phyloP scores from a whole-genome alignment of 2,113 vertebrate genomes.

The Phylloscopus whistleri region DNA sequence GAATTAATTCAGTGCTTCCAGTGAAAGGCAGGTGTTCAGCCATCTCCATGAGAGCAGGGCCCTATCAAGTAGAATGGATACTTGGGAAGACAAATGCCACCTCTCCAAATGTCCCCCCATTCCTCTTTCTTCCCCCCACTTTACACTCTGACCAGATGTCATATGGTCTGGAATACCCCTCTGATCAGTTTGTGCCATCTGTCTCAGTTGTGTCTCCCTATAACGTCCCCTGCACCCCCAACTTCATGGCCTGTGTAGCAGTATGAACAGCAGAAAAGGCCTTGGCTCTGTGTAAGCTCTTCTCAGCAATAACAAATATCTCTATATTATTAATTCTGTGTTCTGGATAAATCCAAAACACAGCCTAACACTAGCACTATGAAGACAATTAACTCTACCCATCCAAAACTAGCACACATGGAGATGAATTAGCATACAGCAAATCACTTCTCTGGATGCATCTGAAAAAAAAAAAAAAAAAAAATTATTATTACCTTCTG shows the following conservation, averaged over 20 bases:
- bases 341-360: neutral
- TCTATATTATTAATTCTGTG: neutral
- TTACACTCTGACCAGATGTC: neutral
- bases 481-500: neutral
- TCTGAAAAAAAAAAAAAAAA: neutral
- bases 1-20: neutral
- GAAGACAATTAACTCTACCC: neutral
- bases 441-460: neutral
- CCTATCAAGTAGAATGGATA: no score
- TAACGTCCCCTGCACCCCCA: rapidly evolving
- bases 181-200: neutral
- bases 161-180: neutral
- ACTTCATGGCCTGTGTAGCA: no score
- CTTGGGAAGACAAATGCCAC: neutral
- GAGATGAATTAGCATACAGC: neutral
- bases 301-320: neutral
- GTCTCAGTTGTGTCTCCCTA: no score
- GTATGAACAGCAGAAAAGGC: neutral
- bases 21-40: neutral
- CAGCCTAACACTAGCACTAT: no score
- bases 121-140: neutral
- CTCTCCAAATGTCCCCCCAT: no score
- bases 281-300: neutral
- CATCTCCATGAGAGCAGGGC: neutral
- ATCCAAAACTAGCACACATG: neutral